These are phyloP conservation scores for Malthinus seriepunctatus DNA, from an alignment of 2,888 invertebrate species.

Conservation along the genomic window DNA sequence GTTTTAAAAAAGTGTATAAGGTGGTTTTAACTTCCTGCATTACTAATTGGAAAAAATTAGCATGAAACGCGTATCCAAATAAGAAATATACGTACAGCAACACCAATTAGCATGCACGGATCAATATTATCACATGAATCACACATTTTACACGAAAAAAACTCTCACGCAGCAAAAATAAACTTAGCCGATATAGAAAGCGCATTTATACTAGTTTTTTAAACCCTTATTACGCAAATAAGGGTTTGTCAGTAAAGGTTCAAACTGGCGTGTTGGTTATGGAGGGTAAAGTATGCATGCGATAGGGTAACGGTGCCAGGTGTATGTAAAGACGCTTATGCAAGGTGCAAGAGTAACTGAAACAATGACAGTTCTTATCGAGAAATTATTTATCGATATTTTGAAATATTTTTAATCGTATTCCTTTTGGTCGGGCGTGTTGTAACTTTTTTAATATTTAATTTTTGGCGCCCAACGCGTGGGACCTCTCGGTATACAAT, in stretches of 20 bases:
- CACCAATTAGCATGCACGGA: conserved; percentile 32
- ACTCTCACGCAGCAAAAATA: conserved; percentile 24
- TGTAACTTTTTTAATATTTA: too few relatives aligned
- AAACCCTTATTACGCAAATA: conserved; percentile 16
- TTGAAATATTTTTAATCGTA: too few relatives aligned
- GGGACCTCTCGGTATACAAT: too few relatives aligned
- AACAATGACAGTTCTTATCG: conserved; percentile 14
- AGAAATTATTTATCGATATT: too few relatives aligned
- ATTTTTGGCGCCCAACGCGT: too few relatives aligned
- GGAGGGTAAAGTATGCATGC: conserved; percentile 24
- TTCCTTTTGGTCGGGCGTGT: too few relatives aligned
- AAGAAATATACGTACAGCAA: conserved; percentile 12
- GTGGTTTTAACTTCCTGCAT: not conserved
- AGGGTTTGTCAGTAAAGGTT: conserved; percentile 9
- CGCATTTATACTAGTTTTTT: conserved; percentile 9
- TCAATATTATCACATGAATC: conserved; percentile 37
- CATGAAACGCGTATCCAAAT: conserved; percentile 5
- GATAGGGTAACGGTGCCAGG: conserved; percentile 26
- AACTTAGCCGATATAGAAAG: conserved; percentile 16
- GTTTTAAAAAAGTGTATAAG: too few relatives aligned
- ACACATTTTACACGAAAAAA: conserved; percentile 36
- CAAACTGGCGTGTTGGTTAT: conserved; percentile 8
- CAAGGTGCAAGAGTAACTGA: conserved; percentile 22
- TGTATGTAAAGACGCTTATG: conserved; percentile 21
- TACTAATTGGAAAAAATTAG: conserved; percentile 3